Conservation (phyloP, 2,797 vertebrate species). For the Micrastur ruficollis region DNA sequence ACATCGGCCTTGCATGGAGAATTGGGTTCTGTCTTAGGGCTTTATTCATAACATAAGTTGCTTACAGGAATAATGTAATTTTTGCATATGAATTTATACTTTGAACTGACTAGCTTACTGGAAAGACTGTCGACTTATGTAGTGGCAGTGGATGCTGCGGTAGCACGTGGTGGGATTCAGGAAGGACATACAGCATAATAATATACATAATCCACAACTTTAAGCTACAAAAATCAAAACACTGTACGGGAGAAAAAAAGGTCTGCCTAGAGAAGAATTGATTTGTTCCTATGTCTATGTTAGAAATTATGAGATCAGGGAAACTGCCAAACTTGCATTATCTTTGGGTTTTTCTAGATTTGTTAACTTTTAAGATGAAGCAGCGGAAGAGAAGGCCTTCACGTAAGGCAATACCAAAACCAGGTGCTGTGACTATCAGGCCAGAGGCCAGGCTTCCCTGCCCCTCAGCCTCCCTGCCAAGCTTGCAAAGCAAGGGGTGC, state of each 20-base stretch:
- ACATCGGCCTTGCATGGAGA: conserved; percentile 13
- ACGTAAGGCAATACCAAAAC: background rate
- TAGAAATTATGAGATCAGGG: background rate
- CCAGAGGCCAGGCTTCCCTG: background rate
- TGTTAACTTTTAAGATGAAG: background rate
- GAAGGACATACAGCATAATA: background rate
- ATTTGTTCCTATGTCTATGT: background rate
- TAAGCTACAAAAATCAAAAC: background rate
- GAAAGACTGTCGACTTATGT: background rate
- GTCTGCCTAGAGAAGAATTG: background rate
- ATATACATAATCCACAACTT: background rate
- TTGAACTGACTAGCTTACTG: background rate
- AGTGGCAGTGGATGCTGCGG: background rate
- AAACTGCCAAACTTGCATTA: background rate
- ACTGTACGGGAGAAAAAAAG: background rate
- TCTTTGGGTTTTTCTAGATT: background rate
- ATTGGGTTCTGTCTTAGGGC: conserved; percentile 11
- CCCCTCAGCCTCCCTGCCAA: background rate
- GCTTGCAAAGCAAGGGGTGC: background rate
- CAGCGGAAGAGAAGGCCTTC: background rate
- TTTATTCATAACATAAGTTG: conserved; percentile 20
- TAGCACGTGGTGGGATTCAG: background rate
- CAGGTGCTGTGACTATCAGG: background rate
- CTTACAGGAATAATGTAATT: conserved; percentile 26
- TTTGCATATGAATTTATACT: background rate